These are phyloP conservation scores for Hystrix cristata DNA, from an alignment of 2,113 vertebrate species.

Conservation along the genomic window DNA sequence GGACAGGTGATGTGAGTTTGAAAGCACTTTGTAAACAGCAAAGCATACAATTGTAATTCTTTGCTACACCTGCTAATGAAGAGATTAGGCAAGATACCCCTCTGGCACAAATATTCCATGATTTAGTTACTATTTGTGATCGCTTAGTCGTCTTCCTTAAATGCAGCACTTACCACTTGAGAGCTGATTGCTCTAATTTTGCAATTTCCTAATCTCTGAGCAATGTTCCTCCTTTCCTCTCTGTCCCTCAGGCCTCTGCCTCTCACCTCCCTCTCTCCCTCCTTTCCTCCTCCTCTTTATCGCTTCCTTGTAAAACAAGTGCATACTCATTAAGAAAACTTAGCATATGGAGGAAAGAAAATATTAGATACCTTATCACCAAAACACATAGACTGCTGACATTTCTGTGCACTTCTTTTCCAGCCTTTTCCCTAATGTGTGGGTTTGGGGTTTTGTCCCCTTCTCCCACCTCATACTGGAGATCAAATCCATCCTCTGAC, in stretches of 20 bases:
- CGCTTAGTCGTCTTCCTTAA: slow-evolving; percentile 17
- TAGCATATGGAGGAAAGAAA: slow-evolving; percentile 31
- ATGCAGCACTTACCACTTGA: background rate
- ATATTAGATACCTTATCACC: background rate
- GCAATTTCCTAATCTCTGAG: background rate
- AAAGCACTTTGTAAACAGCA: background rate
- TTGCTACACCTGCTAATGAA: background rate
- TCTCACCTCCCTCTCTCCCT: background rate
- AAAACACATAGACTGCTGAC: background rate
- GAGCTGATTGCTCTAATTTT: slow-evolving; percentile 10
- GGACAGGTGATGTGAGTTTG: background rate
- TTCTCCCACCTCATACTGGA: background rate
- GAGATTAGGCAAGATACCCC: background rate
- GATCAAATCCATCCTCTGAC: background rate
- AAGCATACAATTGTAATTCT: background rate
- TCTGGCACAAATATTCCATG: background rate
- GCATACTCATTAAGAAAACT: background rate
- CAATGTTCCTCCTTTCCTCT: background rate
- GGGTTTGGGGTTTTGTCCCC: background rate
- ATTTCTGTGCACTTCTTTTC: slow-evolving; percentile 31
- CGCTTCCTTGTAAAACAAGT: slow-evolving; percentile 45
- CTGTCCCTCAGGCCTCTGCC: background rate
- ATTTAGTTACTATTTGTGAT: slow-evolving; percentile 34
- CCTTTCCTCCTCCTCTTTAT: background rate
- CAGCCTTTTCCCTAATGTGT: background rate